Conservation (phyloP, 2,113 vertebrate genomes). For the Noturus placidus region DNA sequence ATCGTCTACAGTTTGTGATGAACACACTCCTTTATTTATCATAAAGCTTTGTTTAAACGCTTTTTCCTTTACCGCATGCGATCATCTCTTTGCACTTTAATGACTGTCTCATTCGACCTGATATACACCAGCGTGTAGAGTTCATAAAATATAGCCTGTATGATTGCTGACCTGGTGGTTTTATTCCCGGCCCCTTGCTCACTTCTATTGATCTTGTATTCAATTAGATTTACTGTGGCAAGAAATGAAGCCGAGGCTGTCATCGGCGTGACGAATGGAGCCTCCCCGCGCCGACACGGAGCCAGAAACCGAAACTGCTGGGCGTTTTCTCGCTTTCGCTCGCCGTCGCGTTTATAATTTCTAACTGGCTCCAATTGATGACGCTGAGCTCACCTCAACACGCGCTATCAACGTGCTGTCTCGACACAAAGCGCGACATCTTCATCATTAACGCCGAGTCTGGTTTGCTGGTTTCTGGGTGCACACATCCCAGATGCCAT, state of each 20-base stretch:
- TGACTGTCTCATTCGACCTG: constrained; percentile 12
- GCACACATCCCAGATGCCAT: not conserved
- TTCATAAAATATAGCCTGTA: constrained; percentile 35
- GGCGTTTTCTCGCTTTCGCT: not conserved
- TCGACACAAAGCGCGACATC: not conserved
- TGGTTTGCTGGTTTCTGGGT: not conserved
- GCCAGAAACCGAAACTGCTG: not conserved
- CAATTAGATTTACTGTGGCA: constrained; percentile 39
- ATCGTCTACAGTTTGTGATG: not conserved
- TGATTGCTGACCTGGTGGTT: constrained; percentile 41
- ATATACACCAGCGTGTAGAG: constrained; percentile 22
- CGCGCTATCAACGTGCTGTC: not conserved
- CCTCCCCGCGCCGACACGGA: not conserved
- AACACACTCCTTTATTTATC: not conserved
- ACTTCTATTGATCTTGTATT: constrained; percentile 38
- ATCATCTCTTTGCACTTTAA: constrained; percentile 26
- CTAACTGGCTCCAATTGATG: not conserved
- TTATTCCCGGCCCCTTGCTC: constrained; percentile 21
- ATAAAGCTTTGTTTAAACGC: not conserved
- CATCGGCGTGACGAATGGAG: constrained; percentile 26
- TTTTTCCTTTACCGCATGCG: not conserved
- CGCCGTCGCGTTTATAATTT: constrained; percentile 5
- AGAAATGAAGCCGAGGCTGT: constrained; percentile 32
- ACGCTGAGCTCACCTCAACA: not conserved
- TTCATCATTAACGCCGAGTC: not conserved